Evolutionary conservation across 2,797 vertebrate genomes (phyloP).

Genomic region (Lycodopsis pacificus): DNA sequence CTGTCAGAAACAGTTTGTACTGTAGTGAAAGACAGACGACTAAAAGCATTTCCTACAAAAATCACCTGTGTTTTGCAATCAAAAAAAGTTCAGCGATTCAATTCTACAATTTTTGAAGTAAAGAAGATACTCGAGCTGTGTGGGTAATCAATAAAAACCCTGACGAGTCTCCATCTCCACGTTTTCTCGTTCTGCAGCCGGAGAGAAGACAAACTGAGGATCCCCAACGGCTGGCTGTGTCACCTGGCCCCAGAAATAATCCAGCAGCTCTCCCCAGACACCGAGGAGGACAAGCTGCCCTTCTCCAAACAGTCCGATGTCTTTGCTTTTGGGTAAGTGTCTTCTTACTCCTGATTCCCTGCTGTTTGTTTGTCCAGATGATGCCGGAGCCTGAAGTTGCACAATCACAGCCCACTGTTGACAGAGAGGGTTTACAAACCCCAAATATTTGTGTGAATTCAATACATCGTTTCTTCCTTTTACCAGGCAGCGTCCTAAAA

Average conservation of each 20-base stretch:
- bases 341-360: conserved; percentile 23
- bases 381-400: not conserved
- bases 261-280: conserved; percentile 95
- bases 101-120: not conserved
- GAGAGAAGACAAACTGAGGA: conserved; percentile 94
- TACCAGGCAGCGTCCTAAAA: conserved; percentile 5
- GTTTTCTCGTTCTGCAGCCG: conserved; percentile 74
- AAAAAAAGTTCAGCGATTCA: not conserved
- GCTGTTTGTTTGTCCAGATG: conserved; percentile 36
- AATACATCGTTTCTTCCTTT: not conserved
- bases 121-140: not conserved
- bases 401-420: conserved; percentile 20
- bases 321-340: conserved; percentile 95
- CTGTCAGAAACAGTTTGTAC: not conserved
- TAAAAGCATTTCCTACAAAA: not conserved
- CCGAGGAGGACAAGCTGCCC: conserved; percentile 98
- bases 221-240: conserved; percentile 98
- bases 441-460: conserved; percentile 19
- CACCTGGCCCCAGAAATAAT: conserved; percentile 98
- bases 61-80: not conserved
- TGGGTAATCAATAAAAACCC: not conserved
- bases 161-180: conserved; percentile 20
- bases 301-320: conserved; percentile 99
- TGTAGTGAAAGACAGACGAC: not conserved
- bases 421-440: conserved; percentile 8